phyloP scores from a whole-genome alignment of 1,140 invertebrate genomes.

The Sitodiplosis mosellana region DNA sequence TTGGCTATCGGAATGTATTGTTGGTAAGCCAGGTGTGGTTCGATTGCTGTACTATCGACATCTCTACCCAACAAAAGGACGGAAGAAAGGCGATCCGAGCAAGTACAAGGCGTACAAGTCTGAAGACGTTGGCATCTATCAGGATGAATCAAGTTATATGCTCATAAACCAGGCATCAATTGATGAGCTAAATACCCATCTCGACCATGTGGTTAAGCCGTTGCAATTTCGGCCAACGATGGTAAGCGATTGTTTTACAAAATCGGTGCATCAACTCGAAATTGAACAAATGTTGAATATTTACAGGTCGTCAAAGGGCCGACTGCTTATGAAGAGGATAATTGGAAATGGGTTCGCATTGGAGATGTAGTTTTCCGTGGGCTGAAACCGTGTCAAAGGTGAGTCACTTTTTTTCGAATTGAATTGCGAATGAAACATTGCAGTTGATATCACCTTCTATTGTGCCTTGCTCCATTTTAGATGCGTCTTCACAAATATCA shows the following conservation, averaged over 20 bases:
- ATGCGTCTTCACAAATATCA: background rate
- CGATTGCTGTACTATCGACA: constrained; percentile 36
- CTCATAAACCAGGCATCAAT: constrained; percentile 42
- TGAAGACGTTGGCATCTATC: constrained; percentile 24
- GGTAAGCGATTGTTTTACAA: too few species aligned
- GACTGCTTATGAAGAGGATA: constrained; percentile 41
- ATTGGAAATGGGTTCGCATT: constrained; percentile 49
- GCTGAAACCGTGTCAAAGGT: constrained; percentile 43
- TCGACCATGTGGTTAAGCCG: constrained; percentile 31
- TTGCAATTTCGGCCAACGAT: constrained; percentile 48
- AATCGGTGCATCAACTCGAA: too few species aligned
- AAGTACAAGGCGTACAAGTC: too few species aligned
- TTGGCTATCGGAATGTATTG: constrained; percentile 38
- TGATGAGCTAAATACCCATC: constrained; percentile 35
- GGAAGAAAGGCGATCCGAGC: background rate
- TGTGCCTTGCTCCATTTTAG: background rate
- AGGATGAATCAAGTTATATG: constrained; percentile 36
- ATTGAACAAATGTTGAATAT: too few species aligned
- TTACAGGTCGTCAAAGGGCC: constrained; percentile 42
- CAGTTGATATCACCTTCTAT: background rate
- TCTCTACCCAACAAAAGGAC: constrained; percentile 16
- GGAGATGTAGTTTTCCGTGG: constrained; percentile 38
- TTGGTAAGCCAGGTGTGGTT: constrained; percentile 31
- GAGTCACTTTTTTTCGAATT: too few species aligned
- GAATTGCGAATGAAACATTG: too few species aligned